A percentile compares a stretch with the other conserved stretches of the same genome.
Evolutionary conservation across 2,797 vertebrate genomes (phyloP).

Genomic region (Cossypha niveicapilla): DNA sequence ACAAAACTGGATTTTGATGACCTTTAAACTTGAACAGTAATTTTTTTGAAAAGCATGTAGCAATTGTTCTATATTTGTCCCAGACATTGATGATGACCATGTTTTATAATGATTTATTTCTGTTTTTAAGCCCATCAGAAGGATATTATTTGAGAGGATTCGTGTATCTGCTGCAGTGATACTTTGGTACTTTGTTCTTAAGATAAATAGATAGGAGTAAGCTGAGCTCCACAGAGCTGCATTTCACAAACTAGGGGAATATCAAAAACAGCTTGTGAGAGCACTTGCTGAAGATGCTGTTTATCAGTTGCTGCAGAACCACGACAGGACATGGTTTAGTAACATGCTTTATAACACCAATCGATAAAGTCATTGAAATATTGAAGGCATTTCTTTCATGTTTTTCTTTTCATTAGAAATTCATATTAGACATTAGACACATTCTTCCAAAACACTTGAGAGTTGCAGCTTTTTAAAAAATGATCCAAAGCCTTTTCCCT

Average conservation of each 20-base stretch:
- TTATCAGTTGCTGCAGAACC: not conserved
- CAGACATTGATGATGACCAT: not conserved
- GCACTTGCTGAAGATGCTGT: not conserved
- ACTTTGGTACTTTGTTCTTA: not conserved
- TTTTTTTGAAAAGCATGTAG: not conserved
- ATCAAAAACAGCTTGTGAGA: not conserved
- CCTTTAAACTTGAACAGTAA: not conserved
- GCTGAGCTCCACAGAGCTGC: not conserved
- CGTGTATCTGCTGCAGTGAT: not conserved
- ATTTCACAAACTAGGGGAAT: not conserved
- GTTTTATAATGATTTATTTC: not conserved
- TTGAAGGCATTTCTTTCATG: not conserved
- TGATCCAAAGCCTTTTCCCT: not conserved
- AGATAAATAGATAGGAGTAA: not conserved
- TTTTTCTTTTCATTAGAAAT: not conserved
- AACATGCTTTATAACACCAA: not conserved
- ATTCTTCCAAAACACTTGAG: conserved; percentile 19
- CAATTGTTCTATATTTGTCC: not conserved
- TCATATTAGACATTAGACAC: not conserved
- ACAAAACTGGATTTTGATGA: not conserved
- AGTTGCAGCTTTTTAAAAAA: not conserved
- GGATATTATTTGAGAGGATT: not conserved
- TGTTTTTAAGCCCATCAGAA: not conserved
- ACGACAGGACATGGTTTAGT: not conserved
- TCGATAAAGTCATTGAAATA: not conserved